Conservation (phyloP, 2,797 vertebrate species). For the Hafferia zeledoni region DNA sequence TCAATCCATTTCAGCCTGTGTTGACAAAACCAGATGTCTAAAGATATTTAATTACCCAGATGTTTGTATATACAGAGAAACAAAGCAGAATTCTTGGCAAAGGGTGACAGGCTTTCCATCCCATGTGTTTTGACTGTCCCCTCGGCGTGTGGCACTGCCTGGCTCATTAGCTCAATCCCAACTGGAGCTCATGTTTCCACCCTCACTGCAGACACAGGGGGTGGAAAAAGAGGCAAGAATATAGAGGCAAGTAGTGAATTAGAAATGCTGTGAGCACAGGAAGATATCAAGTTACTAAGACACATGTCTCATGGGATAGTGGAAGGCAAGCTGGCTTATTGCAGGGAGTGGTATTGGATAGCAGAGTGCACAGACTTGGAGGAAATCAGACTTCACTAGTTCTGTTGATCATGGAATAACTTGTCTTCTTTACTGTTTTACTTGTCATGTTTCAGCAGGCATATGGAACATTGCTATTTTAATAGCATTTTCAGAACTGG, state of each 20-base stretch:
- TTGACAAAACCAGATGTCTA: neutral
- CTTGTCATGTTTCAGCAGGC: neutral
- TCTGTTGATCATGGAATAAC: neutral
- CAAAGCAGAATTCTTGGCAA: neutral
- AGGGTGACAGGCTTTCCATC: neutral
- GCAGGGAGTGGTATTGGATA: neutral
- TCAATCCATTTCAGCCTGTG: neutral
- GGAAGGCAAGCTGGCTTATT: neutral
- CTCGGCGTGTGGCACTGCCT: accelerated
- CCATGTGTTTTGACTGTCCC: accelerated
- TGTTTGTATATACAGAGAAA: neutral
- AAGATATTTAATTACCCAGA: neutral
- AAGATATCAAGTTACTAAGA: neutral
- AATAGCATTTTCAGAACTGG: neutral
- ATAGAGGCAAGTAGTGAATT: neutral
- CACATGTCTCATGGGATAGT: neutral
- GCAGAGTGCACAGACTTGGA: neutral
- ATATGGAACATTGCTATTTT: neutral
- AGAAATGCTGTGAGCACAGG: neutral
- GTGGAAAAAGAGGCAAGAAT: neutral
- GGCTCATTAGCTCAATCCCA: neutral
- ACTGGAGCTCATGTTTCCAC: neutral
- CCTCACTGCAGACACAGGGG: neutral
- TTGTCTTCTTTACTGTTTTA: neutral
- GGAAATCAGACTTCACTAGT: neutral